Evolutionary conservation across 23 tunicate genomes (phyloP), one percentile per base, ranked within the genome.

Genomic region (Diplosoma virens): DNA sequence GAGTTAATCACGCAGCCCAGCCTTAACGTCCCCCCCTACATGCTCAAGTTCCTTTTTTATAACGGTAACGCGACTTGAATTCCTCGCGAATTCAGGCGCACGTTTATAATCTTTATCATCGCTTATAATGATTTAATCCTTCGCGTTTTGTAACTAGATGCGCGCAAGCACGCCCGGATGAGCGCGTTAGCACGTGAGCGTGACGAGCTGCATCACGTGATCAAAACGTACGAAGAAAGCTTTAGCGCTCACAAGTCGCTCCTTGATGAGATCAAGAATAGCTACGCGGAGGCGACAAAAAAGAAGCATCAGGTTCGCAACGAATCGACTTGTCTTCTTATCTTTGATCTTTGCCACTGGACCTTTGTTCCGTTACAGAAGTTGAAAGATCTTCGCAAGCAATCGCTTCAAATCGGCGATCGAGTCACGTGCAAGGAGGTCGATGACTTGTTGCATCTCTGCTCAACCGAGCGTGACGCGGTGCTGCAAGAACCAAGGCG

Each of bases 41-140:
- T 79, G 82, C 82, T 90, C 71, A 90, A 90, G 63, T 90, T 90
- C 47, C 67, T 84, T 11, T 90, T 90, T 52, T 90, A 79, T 67
- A 90, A 90, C 35, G 97, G 97, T 90, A 33, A 53, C 76, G 2
- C 14, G 9, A 7, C 9, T 41, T 41, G 50, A 41, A 14, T 7
- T 41, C 9, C 9, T 41, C 50, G 50, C 50, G 9, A 14, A 41
- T n/a, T n/a, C n/a, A n/a, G n/a, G n/a, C n/a, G n/a, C n/a, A n/a
- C n/a, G n/a, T n/a, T n/a, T n/a, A n/a, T n/a, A n/a, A n/a, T n/a
- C n/a, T n/a, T n/a, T n/a, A n/a, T n/a, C n/a, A n/a, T n/a, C n/a
- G n/a, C n/a, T n/a, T n/a, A n/a, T n/a, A n/a, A n/a, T n/a, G n/a
- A n/a, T n/a, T n/a, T n/a, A n/a, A n/a, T n/a, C n/a, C n/a, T n/a